A percentile compares a stretch with the other conserved stretches of the same genome.
phyloP scores from a whole-genome alignment of 2,113 vertebrate species.

The Calonectris borealis region DNA sequence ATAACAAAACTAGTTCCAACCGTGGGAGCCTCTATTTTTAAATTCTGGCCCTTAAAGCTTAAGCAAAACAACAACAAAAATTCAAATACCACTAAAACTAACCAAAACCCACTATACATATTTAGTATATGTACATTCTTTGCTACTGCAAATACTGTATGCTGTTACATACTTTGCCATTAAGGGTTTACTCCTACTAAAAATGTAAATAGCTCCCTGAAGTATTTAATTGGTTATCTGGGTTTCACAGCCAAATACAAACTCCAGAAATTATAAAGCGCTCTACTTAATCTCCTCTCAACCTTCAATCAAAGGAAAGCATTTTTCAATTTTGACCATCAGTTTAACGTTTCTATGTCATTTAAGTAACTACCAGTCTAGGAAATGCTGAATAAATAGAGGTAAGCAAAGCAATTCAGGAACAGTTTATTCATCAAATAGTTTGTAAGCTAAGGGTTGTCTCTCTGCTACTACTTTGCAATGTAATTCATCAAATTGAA shows the following conservation, averaged over 20 bases:
- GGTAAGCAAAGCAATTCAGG: not conserved
- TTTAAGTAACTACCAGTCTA: not conserved
- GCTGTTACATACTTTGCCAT: not conserved
- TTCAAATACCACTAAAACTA: not conserved
- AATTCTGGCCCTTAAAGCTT: not conserved
- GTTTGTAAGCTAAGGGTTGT: not conserved
- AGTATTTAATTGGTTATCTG: not conserved
- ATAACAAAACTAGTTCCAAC: not conserved
- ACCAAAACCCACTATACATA: not conserved
- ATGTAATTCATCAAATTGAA: constrained; percentile 19
- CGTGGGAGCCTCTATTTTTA: not conserved
- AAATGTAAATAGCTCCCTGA: not conserved
- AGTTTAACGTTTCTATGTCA: not conserved
- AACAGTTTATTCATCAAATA: constrained; percentile 11
- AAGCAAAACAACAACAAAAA: not conserved
- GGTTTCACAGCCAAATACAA: not conserved
- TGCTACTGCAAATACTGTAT: not conserved
- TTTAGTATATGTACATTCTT: not conserved
- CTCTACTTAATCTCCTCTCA: not conserved
- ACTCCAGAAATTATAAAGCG: not conserved
- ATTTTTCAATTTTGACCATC: not conserved
- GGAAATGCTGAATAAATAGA: not conserved
- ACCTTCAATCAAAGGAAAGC: not conserved
- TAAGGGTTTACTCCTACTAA: not conserved
- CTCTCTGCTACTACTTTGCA: not conserved